Conservation (phyloP, 1,140 invertebrate species). For the Akabosia matsudoensis region DNA sequence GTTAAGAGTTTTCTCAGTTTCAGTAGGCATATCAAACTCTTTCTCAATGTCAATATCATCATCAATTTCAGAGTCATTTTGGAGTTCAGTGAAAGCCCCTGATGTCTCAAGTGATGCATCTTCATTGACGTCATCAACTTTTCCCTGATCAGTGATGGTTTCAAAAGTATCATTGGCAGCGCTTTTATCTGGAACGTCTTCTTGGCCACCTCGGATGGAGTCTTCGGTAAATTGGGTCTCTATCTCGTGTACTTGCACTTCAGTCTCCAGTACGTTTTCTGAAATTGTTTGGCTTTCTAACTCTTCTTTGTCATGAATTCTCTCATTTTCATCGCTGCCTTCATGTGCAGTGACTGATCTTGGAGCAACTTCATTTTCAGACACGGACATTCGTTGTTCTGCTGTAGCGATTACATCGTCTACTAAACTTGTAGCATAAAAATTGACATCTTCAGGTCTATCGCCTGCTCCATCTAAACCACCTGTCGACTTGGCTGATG, state of each 20-base stretch:
- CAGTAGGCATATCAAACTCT: constrained; percentile 1
- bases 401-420: neutral
- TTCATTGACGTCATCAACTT: neutral
- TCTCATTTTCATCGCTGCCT: neutral
- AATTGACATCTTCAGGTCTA: neutral
- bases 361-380: neutral
- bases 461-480: neutral
- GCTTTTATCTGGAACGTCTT: neutral
- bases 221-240: no score
- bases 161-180: neutral
- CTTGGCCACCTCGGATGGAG: neutral
- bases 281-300: neutral
- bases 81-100: neutral
- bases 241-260: neutral
- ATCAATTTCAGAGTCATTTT: neutral
- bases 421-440: neutral
- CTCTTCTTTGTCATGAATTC: neutral
- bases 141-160: no score
- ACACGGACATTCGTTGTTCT: neutral
- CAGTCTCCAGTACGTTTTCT: neutral
- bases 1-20: neutral
- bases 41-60: constrained; percentile 4
- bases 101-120: neutral
- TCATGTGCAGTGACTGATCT: neutral
- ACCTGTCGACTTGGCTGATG: neutral